These are phyloP conservation scores for Lamellibrachia luymesi DNA, from an alignment of 1,140 invertebrate genomes.

Conservation along the genomic window DNA sequence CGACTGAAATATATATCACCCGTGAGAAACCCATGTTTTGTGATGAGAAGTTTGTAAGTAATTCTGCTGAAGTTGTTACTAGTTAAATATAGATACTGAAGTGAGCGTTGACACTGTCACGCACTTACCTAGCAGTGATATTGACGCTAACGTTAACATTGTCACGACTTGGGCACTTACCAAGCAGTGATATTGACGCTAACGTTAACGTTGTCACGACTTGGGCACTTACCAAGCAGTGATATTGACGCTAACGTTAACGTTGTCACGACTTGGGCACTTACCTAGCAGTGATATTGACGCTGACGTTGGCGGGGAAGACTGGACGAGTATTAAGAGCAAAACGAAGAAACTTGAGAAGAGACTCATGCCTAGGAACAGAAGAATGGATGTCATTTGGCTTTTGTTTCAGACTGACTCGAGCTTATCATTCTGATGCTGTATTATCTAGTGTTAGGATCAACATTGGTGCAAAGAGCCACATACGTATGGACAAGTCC, in stretches of 20 bases:
- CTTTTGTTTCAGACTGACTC: no score
- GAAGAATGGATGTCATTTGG: neutral
- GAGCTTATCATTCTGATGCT: no score
- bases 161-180: no score
- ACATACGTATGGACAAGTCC: neutral
- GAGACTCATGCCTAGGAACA: constrained; percentile 49
- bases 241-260: constrained; percentile 28
- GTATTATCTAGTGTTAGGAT: neutral
- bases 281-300: constrained; percentile 55
- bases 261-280: neutral
- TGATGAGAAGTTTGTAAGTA: no score
- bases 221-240: constrained; percentile 44
- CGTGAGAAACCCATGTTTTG: neutral
- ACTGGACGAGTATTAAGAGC: constrained; percentile 35
- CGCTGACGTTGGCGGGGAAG: constrained; percentile 52
- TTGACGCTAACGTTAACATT: neutral
- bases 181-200: no score
- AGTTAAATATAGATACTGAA: no score
- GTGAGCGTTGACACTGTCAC: no score
- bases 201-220: neutral
- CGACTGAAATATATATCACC: neutral
- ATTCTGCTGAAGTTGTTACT: no score
- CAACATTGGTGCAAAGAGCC: neutral
- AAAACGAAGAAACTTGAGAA: constrained; percentile 56
- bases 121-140: no score